Conservation (phyloP, 2,888 invertebrate species). For the Tachina grossa region DNA sequence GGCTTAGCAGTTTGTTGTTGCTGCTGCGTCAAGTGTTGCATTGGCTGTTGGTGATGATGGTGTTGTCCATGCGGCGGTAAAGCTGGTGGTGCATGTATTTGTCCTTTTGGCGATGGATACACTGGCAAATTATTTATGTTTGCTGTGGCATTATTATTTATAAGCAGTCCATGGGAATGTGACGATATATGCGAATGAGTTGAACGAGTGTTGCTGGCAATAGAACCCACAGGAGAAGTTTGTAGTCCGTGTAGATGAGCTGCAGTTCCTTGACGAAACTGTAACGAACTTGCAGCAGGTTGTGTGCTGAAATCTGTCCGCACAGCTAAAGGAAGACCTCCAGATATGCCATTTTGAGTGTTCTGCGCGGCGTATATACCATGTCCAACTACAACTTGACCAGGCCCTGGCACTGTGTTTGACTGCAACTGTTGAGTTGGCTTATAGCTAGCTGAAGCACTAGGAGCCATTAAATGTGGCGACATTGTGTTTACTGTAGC, state of each 20-base stretch:
- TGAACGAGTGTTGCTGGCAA: conserved; percentile 82
- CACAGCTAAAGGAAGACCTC: conserved; percentile 79
- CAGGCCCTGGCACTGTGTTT: conserved; percentile 30
- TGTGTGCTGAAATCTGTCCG: conserved; percentile 82
- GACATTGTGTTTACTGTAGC: conserved; percentile 70
- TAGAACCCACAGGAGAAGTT: conserved; percentile 83
- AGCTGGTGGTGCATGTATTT: conserved; percentile 74
- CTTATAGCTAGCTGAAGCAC: conserved; percentile 72
- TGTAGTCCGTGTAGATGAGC: conserved; percentile 82
- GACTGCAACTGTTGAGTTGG: conserved; percentile 57
- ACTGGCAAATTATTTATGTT: conserved; percentile 69
- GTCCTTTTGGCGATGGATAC: conserved; percentile 74
- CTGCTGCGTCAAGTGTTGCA: conserved; percentile 70
- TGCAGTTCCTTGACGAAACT: conserved; percentile 70
- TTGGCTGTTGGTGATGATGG: conserved; percentile 61
- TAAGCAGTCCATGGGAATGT: conserved; percentile 72
- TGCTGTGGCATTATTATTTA: conserved; percentile 71
- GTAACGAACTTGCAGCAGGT: conserved; percentile 71
- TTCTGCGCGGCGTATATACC: conserved; percentile 62
- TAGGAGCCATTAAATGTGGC: conserved; percentile 59
- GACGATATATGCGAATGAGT: conserved; percentile 77
- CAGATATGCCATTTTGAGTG: conserved; percentile 75
- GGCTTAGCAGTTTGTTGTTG: conserved; percentile 74
- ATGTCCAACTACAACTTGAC: conserved; percentile 33
- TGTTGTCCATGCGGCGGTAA: conserved; percentile 80